Percentiles rank a stretch among this genome's conserved stretches.
Conservation (phyloP, 2,797 vertebrate genomes). For the Meda fulgida region DNA sequence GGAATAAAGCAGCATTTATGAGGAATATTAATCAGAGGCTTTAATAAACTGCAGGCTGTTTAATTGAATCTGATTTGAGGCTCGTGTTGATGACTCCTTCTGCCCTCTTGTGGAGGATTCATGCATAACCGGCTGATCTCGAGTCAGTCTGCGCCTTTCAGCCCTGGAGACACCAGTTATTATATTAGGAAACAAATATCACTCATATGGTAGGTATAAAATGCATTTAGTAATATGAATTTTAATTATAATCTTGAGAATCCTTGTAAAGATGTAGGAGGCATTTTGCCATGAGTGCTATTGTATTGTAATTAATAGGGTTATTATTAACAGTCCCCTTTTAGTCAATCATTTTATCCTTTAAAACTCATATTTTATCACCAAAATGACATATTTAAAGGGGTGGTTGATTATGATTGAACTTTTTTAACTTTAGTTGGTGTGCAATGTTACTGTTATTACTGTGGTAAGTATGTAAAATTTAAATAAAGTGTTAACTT, state of each 20-base stretch:
- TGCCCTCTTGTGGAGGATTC: slow-evolving; percentile 43
- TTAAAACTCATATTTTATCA: too few species aligned
- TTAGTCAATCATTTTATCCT: too few species aligned
- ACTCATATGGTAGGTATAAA: neutral
- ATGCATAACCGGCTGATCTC: neutral
- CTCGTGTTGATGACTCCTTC: neutral
- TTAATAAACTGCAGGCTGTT: neutral
- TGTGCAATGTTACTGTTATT: too few species aligned
- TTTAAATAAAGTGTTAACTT: too few species aligned
- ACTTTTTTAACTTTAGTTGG: too few species aligned
- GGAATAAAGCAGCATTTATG: slow-evolving; percentile 9
- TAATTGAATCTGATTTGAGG: slow-evolving; percentile 11
- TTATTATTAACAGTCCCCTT: too few species aligned
- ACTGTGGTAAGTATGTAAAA: too few species aligned
- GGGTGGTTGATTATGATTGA: too few species aligned
- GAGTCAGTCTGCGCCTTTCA: neutral
- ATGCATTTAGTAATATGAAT: neutral
- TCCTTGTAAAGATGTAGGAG: neutral
- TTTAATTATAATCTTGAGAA: neutral
- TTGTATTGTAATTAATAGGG: too few species aligned
- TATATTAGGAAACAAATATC: neutral
- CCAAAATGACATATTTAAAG: too few species aligned
- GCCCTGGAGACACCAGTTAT: neutral
- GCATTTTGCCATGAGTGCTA: too few species aligned
- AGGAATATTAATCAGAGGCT: slow-evolving; percentile 9